A percentile compares a stretch with the other conserved stretches of the same genome.
Evolutionary conservation across 2,888 invertebrate species (phyloP).

Genomic region (Acholoe squamosa): DNA sequence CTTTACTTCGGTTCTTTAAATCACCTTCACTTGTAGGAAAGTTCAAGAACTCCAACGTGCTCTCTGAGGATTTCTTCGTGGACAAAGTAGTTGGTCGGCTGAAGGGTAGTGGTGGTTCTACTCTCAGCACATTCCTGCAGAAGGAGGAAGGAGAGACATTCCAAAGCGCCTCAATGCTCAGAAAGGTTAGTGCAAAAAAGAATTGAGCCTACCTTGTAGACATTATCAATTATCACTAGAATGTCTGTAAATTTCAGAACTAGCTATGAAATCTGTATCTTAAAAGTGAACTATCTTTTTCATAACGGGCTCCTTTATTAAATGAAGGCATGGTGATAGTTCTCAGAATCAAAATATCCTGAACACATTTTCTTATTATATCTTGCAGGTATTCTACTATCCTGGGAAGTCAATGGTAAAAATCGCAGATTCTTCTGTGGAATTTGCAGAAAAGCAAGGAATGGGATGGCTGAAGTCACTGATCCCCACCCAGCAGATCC

Average conservation of each 20-base stretch:
- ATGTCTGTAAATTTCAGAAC: no score
- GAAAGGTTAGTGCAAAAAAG: slow-evolving; percentile 75
- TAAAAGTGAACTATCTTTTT: no score
- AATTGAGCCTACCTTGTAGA: no score
- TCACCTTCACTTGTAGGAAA: slow-evolving; percentile 40
- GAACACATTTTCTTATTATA: not conserved
- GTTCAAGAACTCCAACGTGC: not conserved
- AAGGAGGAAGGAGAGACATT: slow-evolving; percentile 72
- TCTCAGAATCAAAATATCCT: no score
- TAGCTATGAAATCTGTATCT: no score
- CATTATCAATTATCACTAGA: no score
- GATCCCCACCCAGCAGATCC: slow-evolving; percentile 85
- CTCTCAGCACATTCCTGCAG: slow-evolving; percentile 69
- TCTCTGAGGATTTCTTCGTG: slow-evolving; percentile 79
- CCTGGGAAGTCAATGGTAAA: slow-evolving; percentile 76
- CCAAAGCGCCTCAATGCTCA: slow-evolving; percentile 73
- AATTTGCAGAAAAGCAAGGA: slow-evolving; percentile 79
- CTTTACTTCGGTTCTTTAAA: no score
- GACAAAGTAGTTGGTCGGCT: slow-evolving; percentile 78
- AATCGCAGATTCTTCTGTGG: slow-evolving; percentile 75
- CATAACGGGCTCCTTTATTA: no score
- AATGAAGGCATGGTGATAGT: no score
- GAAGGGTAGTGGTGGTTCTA: slow-evolving; percentile 78
- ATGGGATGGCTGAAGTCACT: slow-evolving; percentile 77
- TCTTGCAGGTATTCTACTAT: slow-evolving; percentile 75